Percentiles rank a stretch among this genome's conserved stretches.
Evolutionary conservation across 2,113 vertebrate genomes (phyloP).

Genomic region (Ascaphus truei): DNA sequence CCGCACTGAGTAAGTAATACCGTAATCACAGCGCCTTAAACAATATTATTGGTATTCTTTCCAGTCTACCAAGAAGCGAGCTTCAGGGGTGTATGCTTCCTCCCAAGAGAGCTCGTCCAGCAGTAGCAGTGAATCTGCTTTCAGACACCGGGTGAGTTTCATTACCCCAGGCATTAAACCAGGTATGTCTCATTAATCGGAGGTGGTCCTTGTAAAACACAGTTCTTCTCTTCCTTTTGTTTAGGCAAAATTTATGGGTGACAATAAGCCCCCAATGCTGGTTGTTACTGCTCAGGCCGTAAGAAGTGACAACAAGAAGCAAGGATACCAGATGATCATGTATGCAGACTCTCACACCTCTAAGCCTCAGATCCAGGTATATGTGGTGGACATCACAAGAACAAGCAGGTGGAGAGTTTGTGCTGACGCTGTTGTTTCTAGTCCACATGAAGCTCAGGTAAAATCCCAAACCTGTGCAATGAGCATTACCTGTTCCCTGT

Average conservation of each 20-base stretch:
- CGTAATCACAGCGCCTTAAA: no score
- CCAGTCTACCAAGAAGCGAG: no score
- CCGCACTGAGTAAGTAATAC: no score
- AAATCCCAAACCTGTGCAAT: slow-evolving; percentile 36
- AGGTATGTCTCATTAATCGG: no score
- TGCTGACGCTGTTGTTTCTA: slow-evolving; percentile 64
- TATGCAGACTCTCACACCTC: slow-evolving; percentile 46
- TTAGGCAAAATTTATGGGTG: slow-evolving; percentile 62
- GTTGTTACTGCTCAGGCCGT: slow-evolving; percentile 57
- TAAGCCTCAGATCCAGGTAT: slow-evolving; percentile 57
- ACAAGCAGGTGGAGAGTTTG: slow-evolving; percentile 68
- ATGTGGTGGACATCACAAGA: slow-evolving; percentile 58
- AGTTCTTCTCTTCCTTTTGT: neutral
- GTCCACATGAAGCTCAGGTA: slow-evolving; percentile 68
- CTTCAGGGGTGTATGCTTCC: no score
- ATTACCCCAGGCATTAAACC: neutral
- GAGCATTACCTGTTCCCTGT: neutral
- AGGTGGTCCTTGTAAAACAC: no score
- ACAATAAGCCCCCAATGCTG: slow-evolving; percentile 51
- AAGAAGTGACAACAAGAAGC: slow-evolving; percentile 46
- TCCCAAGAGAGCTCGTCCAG: slow-evolving; percentile 5
- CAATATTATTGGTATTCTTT: no score
- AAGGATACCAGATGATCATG: slow-evolving; percentile 61
- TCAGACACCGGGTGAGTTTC: neutral
- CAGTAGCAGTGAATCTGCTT: neutral